phyloP scores from a whole-genome alignment of 1,140 invertebrate genomes.

The Trachymyrmex cornetzi region DNA sequence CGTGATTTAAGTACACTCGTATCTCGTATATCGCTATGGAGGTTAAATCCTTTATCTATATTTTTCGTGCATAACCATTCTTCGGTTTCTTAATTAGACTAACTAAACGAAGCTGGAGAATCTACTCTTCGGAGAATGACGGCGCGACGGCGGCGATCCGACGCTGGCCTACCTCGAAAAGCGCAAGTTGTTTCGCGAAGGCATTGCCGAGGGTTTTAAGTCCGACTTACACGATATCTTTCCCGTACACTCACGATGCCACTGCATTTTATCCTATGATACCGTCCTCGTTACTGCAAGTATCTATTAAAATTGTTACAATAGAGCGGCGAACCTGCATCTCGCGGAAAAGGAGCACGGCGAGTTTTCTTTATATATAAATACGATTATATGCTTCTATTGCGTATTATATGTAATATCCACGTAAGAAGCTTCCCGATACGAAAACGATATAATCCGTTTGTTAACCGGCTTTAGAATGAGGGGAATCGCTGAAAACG shows the following conservation, averaged over 20 bases:
- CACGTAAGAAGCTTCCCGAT: conserved; percentile 53
- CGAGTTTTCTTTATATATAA: background rate
- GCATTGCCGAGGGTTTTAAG: conserved; percentile 80
- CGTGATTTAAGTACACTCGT: background rate
- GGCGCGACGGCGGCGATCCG: background rate
- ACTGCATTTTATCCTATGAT: conserved; percentile 80
- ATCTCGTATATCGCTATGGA: background rate
- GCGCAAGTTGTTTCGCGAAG: conserved; percentile 58
- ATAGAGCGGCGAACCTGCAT: conserved; percentile 66
- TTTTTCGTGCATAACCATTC: background rate
- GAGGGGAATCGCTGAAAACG: background rate
- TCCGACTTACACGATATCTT: conserved; percentile 85
- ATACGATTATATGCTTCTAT: conserved; percentile 66
- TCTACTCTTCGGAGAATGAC: conserved; percentile 1
- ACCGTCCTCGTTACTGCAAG: conserved; percentile 67
- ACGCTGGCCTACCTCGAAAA: conserved; percentile 16
- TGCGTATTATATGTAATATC: conserved; percentile 49
- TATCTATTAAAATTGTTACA: conserved; percentile 83
- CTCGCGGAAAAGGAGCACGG: conserved; percentile 38
- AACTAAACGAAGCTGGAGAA: background rate
- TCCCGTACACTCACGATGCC: conserved; percentile 80
- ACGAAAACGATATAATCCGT: conserved; percentile 8
- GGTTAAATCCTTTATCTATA: conserved; percentile 12
- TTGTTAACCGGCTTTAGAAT: background rate
- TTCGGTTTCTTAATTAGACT: conserved; percentile 34